Base-by-base conservation (phyloP, 2,113 vertebrate genomes). In the Dipodomys merriami region DNA sequence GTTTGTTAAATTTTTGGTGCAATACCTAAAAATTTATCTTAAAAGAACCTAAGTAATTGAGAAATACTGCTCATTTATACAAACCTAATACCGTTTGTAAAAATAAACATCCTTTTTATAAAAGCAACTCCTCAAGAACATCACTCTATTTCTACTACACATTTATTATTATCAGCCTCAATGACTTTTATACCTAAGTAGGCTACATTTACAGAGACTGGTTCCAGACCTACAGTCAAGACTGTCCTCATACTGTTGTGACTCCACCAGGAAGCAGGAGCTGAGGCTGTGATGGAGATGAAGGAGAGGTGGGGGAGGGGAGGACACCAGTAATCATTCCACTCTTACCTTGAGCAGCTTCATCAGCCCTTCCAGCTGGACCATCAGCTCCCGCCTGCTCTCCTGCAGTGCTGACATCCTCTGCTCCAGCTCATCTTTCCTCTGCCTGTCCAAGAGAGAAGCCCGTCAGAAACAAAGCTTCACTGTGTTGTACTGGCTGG, bases 301-400 rank as follows among this genome's bases (percentile, higher is more conserved):
- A 7, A 19, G 16, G 12, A 1, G 22, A 4, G 60, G 25, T 2
- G 16, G 22, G 20, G 1, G 5, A 76, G 9, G 1, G 39, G 35
- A 30, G 16, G 22, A 12, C n/a, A 13, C 33, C 80, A 7, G n/a
- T 22, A 29, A 4, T 73, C 23, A 12, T 8, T 18, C 0, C 0
- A 0, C 62, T 22, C 94, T 97, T 97, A 99, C 99, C 98, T 99
- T 99, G 23, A 99, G 98, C 90, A 99, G 98, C 96, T 99, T 99
- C 99, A 99, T 99, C 44, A 99, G 98, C 80, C 99, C 99, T 88
- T 99, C 99, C 49, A 99, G 98, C 97, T 99, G 99, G 57, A 99
- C 99, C 99, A 99, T 99, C 97, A 99, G 98, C 84, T 99, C 99
- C 33, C 99, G 97, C 1, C 99, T 97, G 98, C 99, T 99, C 96